Evolutionary conservation across 2,797 vertebrate species (phyloP).

Genomic region (Peromyscus attwateri): DNA sequence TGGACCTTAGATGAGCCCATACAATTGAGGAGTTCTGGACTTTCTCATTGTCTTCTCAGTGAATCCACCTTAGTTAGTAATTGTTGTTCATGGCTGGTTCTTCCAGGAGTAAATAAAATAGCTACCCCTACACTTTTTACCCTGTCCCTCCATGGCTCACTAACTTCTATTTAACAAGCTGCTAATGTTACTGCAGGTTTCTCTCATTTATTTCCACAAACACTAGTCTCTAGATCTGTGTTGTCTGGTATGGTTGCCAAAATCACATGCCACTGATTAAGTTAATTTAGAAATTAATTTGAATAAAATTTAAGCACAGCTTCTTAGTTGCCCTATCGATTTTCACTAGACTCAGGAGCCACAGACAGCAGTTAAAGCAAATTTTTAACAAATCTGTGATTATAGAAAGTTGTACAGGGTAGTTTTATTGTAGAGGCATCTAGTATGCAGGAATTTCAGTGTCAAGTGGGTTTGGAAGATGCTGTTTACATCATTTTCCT

Average conservation of each 20-base stretch:
- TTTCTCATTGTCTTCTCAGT: background rate
- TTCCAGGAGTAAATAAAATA: background rate
- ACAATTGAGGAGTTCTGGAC: background rate
- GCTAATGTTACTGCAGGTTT: background rate
- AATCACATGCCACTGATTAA: background rate
- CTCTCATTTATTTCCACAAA: constrained; percentile 1
- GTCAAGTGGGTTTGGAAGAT: background rate
- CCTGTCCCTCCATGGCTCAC: background rate
- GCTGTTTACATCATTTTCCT: background rate
- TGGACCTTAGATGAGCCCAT: background rate
- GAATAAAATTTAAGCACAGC: background rate
- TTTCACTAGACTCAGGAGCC: background rate
- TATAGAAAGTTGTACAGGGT: background rate
- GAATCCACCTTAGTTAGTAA: fast-evolving
- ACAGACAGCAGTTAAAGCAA: background rate
- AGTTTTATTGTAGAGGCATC: background rate
- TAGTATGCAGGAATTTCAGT: background rate
- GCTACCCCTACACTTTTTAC: background rate
- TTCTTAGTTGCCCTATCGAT: background rate
- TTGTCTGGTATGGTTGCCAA: background rate
- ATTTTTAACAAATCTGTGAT: background rate
- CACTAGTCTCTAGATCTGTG: background rate
- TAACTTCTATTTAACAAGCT: background rate
- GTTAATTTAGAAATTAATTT: constrained; percentile 51
- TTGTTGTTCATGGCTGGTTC: background rate